These are phyloP conservation scores for Enteromius radiatus DNA, from an alignment of 2,797 vertebrate genomes.

Conservation along the genomic window DNA sequence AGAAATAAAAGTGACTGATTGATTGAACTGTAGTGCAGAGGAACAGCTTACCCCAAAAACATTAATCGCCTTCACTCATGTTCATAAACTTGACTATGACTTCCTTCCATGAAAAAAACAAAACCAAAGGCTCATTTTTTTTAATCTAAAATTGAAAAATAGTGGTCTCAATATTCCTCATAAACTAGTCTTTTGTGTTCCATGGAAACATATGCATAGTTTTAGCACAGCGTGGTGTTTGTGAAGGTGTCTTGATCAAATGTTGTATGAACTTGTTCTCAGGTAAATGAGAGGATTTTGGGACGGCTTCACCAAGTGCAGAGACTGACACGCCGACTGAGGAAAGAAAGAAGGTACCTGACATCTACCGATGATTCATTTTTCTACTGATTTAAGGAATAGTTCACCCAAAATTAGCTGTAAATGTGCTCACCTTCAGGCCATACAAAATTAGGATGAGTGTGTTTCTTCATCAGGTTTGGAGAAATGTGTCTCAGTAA, in stretches of 20 bases:
- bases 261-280: background rate
- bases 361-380: background rate
- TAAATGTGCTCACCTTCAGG: background rate
- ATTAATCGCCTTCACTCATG: no score
- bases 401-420: background rate
- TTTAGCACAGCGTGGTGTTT: background rate
- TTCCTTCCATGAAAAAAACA: background rate
- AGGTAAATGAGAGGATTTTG: constrained; percentile 90
- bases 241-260: background rate
- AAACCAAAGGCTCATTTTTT: background rate
- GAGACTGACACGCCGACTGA: constrained; percentile 85
- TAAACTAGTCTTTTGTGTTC: background rate
- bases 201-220: background rate
- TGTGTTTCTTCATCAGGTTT: background rate
- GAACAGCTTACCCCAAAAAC: no score
- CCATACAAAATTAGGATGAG: fast-evolving
- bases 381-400: background rate
- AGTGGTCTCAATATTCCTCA: no score
- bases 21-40: no score
- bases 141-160: background rate
- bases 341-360: constrained; percentile 86
- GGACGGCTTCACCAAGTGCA: constrained; percentile 89
- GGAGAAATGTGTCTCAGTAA: background rate
- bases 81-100: background rate
- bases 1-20: no score